These are phyloP conservation scores for Calyptommatus sinebrachiatus DNA, from an alignment of 2,113 vertebrate species.

Conservation along the genomic window DNA sequence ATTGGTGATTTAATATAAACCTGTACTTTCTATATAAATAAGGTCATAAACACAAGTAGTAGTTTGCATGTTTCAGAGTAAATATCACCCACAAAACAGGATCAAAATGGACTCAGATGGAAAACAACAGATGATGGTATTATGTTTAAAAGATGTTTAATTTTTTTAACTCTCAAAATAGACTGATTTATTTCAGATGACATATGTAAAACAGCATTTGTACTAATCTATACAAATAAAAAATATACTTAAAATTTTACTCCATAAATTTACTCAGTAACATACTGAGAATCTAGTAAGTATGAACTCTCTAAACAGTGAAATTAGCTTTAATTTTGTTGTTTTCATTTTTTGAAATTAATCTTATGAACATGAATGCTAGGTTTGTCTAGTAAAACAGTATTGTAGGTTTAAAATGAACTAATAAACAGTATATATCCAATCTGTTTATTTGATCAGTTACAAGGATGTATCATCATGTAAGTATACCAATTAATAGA, in stretches of 20 bases:
- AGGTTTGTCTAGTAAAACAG: not conserved
- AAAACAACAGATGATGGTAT: conserved; percentile 32
- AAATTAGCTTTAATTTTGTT: conserved; percentile 13
- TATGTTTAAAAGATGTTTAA: conserved; percentile 21
- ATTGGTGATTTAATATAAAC: conserved; percentile 4
- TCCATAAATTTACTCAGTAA: not conserved
- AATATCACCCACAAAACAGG: conserved; percentile 10
- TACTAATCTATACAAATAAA: conserved; percentile 1
- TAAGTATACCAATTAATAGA: conserved; percentile 40
- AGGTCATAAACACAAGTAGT: conserved; percentile 19
- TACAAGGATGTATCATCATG: conserved; percentile 37
- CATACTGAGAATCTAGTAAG: not conserved
- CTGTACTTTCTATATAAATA: not conserved
- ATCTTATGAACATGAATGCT: conserved; percentile 6
- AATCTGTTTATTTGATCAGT: conserved; percentile 31
- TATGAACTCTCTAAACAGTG: not conserved
- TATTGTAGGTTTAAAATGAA: not conserved
- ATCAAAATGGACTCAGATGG: not conserved
- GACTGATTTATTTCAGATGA: not conserved
- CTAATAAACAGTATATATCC: conserved; percentile 14
- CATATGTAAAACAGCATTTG: not conserved
- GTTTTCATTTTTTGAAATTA: not conserved
- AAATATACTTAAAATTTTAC: not conserved
- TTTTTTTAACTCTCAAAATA: conserved; percentile 31
- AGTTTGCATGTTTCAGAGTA: conserved; percentile 34